Percentiles rank a stretch among this genome's conserved stretches.
Evolutionary conservation across 2,888 invertebrate genomes (phyloP).

Genomic region (Saturnia pavonia): DNA sequence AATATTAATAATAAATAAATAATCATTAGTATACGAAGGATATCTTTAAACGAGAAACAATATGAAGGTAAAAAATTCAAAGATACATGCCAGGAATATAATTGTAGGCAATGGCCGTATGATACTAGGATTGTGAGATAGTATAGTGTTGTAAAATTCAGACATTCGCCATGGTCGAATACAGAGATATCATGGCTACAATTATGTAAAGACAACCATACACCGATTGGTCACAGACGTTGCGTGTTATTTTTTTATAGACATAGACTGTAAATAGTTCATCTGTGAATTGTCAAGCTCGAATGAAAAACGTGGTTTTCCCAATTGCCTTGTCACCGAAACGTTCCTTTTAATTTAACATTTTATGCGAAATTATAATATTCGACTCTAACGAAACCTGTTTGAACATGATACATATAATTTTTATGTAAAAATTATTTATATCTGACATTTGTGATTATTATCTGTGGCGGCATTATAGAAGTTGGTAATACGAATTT

Average conservation of each 20-base stretch:
- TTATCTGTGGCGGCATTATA: neutral
- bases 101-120: neutral
- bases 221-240: conserved; percentile 7
- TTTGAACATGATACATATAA: neutral
- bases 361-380: conserved; percentile 11
- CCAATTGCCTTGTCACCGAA: neutral
- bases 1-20: neutral
- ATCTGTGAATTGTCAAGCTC: neutral
- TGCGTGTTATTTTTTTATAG: conserved; percentile 10
- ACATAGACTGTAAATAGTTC: conserved; percentile 12
- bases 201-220: conserved; percentile 1
- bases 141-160: neutral
- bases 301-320: neutral
- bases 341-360: conserved; percentile 1
- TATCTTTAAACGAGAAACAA: neutral
- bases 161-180: neutral
- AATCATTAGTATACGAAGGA: neutral
- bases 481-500: neutral
- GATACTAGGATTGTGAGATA: neutral
- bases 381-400: neutral
- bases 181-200: neutral
- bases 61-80: neutral
- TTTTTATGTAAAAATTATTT: neutral
- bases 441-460: neutral
- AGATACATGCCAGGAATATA: neutral